These are phyloP conservation scores for Tauraco erythrolophus DNA, from an alignment of 2,113 vertebrate genomes.

Conservation along the genomic window DNA sequence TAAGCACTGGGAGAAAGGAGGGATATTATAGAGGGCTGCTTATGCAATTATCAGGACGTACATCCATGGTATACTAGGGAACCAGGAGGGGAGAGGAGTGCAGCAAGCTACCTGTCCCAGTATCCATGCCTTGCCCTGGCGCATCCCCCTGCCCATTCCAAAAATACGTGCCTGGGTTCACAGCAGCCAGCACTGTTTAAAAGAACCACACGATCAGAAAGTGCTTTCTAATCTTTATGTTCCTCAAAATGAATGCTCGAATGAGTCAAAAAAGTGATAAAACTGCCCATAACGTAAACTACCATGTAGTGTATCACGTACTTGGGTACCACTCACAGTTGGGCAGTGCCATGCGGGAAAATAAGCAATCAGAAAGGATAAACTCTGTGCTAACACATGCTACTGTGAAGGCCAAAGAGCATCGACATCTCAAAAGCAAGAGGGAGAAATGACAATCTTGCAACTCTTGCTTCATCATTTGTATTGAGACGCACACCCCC, in stretches of 20 bases:
- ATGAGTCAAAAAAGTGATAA: background rate
- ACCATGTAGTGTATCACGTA: background rate
- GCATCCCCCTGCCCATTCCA: background rate
- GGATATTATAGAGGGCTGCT: background rate
- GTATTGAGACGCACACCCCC: background rate
- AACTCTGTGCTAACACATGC: background rate
- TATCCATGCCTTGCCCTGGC: accelerated
- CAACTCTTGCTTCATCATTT: background rate
- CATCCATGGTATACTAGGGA: accelerated
- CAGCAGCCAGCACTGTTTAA: background rate
- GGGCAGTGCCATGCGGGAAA: background rate
- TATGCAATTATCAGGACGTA: background rate
- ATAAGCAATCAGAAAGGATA: background rate
- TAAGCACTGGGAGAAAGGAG: background rate
- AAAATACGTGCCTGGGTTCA: background rate
- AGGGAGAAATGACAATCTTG: background rate
- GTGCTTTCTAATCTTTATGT: background rate
- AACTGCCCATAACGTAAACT: background rate
- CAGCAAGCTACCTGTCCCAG: background rate
- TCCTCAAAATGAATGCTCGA: background rate
- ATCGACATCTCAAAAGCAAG: background rate
- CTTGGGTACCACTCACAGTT: background rate
- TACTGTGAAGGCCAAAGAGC: background rate
- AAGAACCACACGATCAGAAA: background rate
- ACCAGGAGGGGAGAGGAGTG: background rate